Conservation (phyloP, 37 sponge, comb jelly and placozoan genomes). For the Cliona cf. orientalis region DNA sequence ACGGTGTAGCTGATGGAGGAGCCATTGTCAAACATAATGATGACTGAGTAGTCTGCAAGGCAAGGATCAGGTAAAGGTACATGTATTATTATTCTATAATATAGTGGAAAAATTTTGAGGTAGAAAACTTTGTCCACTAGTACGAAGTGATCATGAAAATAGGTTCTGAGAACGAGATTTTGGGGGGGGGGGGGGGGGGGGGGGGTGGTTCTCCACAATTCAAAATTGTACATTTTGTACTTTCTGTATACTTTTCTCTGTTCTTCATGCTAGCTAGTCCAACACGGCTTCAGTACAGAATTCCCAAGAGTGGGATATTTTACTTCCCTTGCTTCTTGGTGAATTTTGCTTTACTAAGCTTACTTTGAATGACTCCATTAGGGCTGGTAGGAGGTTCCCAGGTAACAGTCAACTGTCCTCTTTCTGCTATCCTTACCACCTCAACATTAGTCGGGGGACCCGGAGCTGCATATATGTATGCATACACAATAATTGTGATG, state of each 20-base stretch:
- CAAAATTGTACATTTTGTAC: too few species aligned
- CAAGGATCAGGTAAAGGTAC: too few species aligned
- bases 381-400: slow-evolving; percentile 8
- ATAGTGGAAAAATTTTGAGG: too few species aligned
- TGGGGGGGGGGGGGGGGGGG: too few species aligned
- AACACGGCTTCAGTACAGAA: neutral
- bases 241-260: too few species aligned
- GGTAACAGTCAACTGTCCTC: neutral
- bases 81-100: too few species aligned
- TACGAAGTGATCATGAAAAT: too few species aligned
- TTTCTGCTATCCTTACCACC: neutral
- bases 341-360: neutral
- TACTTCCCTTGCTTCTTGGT: neutral
- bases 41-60: neutral
- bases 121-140: too few species aligned
- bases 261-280: too few species aligned
- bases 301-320: neutral
- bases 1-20: neutral
- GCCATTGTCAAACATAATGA: neutral
- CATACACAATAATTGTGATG: neutral
- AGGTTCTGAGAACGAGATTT: too few species aligned
- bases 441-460: slow-evolving; percentile 15
- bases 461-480: neutral
- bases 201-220: too few species aligned
- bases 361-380: slow-evolving; percentile 18